Percentiles rank a stretch among this genome's conserved stretches.
Conservation (phyloP, 2,113 vertebrate genomes). For the Blennius ocellaris region DNA sequence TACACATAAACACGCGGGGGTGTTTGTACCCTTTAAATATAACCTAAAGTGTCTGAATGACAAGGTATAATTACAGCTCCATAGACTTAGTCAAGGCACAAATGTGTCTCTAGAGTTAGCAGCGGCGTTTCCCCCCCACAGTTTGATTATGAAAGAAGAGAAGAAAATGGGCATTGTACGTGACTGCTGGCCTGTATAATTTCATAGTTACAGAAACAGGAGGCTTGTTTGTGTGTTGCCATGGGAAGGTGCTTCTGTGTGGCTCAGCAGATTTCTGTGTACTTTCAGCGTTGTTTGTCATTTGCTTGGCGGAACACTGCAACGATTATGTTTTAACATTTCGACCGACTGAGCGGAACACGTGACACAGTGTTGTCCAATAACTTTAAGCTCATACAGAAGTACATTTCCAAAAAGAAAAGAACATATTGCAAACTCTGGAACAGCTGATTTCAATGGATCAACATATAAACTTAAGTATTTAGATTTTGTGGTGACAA, state of each 20-base stretch:
- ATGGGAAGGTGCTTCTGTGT: slow-evolving; percentile 29
- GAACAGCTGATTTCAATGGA: too few species aligned
- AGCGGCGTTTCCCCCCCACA: slow-evolving; percentile 11
- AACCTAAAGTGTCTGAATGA: not conserved
- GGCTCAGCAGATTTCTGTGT: slow-evolving; percentile 27
- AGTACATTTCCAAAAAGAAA: too few species aligned
- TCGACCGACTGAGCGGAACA: too few species aligned
- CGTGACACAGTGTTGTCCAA: too few species aligned
- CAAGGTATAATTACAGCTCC: slow-evolving; percentile 7
- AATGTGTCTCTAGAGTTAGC: slow-evolving; percentile 14
- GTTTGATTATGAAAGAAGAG: slow-evolving; percentile 42
- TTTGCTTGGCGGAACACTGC: slow-evolving; percentile 2
- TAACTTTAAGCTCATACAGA: too few species aligned
- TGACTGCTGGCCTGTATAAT: slow-evolving; percentile 66
- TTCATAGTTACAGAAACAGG: slow-evolving; percentile 50
- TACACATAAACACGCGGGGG: not conserved
- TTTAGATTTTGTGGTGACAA: too few species aligned
- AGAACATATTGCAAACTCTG: too few species aligned
- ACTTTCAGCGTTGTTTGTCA: not conserved
- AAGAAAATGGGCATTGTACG: slow-evolving; percentile 54
- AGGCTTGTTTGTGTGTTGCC: slow-evolving; percentile 50
- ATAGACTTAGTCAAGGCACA: slow-evolving; percentile 3
- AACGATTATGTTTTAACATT: slow-evolving; percentile 17
- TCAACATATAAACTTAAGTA: too few species aligned
- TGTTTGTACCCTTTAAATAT: not conserved